Conservation (phyloP, 2,888 invertebrate genomes). For the Orthosia cruda region DNA sequence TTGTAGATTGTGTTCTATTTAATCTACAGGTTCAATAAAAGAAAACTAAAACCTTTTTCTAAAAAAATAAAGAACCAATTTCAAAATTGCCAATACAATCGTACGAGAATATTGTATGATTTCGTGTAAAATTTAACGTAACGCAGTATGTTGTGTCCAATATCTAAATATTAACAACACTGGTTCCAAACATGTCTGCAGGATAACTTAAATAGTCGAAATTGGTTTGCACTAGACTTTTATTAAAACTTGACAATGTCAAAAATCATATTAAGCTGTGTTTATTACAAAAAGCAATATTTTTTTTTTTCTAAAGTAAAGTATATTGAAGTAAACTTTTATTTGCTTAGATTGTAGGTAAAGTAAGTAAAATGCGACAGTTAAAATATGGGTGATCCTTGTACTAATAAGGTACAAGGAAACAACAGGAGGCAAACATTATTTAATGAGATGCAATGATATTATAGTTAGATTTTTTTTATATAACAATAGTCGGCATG, state of each 20-base stretch:
- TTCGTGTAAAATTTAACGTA: conserved; percentile 25
- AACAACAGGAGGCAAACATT: no score
- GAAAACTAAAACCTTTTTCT: not conserved
- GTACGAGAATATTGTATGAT: no score
- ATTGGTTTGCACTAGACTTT: conserved; percentile 3
- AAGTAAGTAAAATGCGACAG: no score
- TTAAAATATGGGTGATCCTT: no score
- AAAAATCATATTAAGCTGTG: not conserved
- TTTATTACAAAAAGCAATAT: not conserved
- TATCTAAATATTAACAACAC: conserved; percentile 23
- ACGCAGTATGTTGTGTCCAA: conserved; percentile 13
- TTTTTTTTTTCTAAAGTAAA: no score
- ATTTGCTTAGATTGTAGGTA: no score
- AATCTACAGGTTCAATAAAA: not conserved
- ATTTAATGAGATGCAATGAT: no score
- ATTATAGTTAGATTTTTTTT: no score
- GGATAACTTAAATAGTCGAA: conserved; percentile 26
- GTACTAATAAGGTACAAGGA: no score
- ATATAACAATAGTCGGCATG: no score
- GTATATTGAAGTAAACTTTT: no score
- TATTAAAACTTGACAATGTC: not conserved
- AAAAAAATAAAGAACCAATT: conserved; percentile 8
- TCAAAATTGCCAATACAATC: not conserved
- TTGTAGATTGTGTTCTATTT: not conserved
- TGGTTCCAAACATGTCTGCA: conserved; percentile 6